phyloP scores from a whole-genome alignment of 2,888 invertebrate species.

The Noctua comes region DNA sequence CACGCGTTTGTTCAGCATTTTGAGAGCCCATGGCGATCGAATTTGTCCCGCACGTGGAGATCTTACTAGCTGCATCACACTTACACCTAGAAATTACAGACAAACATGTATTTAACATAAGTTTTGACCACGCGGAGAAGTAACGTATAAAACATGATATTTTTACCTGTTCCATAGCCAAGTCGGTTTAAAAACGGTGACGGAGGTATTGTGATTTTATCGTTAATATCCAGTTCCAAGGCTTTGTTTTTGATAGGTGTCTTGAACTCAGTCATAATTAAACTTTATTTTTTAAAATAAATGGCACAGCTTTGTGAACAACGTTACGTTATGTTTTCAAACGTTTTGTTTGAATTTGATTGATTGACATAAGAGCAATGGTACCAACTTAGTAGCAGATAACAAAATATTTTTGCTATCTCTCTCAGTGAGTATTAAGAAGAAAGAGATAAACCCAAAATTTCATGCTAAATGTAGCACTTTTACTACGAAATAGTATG shows the following conservation, averaged over 20 bases:
- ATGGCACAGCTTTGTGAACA: background rate
- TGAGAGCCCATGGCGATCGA: slow-evolving; percentile 96
- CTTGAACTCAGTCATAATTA: slow-evolving; percentile 80
- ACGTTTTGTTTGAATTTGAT: slow-evolving; percentile 28
- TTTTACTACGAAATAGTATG: background rate
- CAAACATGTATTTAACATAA: background rate
- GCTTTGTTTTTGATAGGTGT: slow-evolving; percentile 84
- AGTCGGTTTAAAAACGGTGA: slow-evolving; percentile 93
- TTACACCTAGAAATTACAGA: slow-evolving; percentile 90
- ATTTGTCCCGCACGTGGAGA: slow-evolving; percentile 92
- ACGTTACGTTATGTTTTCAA: slow-evolving; percentile 12
- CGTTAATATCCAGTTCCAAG: slow-evolving; percentile 68
- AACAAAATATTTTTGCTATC: background rate
- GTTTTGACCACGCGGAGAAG: background rate
- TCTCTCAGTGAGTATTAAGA: background rate
- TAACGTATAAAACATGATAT: background rate
- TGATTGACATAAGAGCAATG: slow-evolving; percentile 3
- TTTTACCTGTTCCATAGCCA: slow-evolving; percentile 94
- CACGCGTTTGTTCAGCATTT: slow-evolving; percentile 91
- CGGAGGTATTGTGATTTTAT: slow-evolving; percentile 91
- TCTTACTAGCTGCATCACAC: slow-evolving; percentile 94
- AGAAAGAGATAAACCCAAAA: slow-evolving; percentile 11
- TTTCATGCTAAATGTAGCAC: background rate
- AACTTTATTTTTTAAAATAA: background rate
- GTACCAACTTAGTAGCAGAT: slow-evolving; percentile 28